phyloP scores from a whole-genome alignment of 1,140 invertebrate genomes.

The Periplaneta americana region DNA sequence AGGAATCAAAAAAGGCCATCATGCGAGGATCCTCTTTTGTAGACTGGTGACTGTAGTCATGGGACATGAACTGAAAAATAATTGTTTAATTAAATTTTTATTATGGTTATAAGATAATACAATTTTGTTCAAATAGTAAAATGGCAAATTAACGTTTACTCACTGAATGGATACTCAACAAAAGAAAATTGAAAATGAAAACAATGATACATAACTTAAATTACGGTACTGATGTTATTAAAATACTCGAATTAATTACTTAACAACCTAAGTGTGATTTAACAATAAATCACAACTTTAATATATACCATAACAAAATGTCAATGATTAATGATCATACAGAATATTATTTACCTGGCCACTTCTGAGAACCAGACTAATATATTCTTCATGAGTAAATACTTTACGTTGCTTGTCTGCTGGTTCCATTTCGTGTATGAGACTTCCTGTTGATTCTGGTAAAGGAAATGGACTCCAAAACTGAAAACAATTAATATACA shows the following conservation, averaged over 20 bases:
- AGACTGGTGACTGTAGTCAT: slow-evolving; percentile 77
- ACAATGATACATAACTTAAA: too few species aligned
- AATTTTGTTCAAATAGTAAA: not conserved
- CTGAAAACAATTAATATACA: slow-evolving; percentile 36
- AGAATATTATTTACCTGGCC: slow-evolving; percentile 61
- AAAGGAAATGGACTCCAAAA: slow-evolving; percentile 73
- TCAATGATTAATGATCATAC: too few species aligned
- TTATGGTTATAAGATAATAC: too few species aligned
- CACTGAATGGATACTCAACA: not conserved
- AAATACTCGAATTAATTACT: too few species aligned
- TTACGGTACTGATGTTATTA: too few species aligned
- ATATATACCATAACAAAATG: too few species aligned
- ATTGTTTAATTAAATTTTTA: slow-evolving; percentile 7
- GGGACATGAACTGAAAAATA: slow-evolving; percentile 56
- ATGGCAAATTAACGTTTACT: not conserved
- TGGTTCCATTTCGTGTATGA: slow-evolving; percentile 41
- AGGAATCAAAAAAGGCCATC: slow-evolving; percentile 94
- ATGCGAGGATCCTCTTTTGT: slow-evolving; percentile 87
- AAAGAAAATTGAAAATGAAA: not conserved
- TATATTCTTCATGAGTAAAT: slow-evolving; percentile 82
- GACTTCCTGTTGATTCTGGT: slow-evolving; percentile 47
- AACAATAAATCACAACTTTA: too few species aligned
- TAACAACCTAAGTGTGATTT: too few species aligned
- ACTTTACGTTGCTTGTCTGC: slow-evolving; percentile 65
- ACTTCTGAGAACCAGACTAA: slow-evolving; percentile 71